Evolutionary conservation across 2,888 invertebrate species (phyloP), one percentile per base, ranked within the genome.

Genomic region (Onchidella celtica): DNA sequence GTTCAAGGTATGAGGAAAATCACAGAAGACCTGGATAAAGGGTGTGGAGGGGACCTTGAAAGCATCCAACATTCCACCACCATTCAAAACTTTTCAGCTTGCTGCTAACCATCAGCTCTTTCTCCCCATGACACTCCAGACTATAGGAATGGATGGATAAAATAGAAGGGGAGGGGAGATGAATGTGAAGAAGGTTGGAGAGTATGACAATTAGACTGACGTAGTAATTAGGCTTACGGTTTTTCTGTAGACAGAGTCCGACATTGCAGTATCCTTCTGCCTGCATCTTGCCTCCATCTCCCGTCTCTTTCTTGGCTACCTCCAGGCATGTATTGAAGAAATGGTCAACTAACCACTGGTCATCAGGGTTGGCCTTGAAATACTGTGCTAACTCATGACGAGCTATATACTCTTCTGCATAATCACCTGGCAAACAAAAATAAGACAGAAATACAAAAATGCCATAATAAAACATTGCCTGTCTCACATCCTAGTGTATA

Each of bases 311-410:
- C 24, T 83, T 70, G 66, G 89, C 88, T 4, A 90, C 91, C 11
- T 88, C 85, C 57, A 93, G 87, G 85, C 92, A 92, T 1, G 90
- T 89, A 32, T 85, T 84, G 79, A 90, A 92, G 87, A 92, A 93
- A 86, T 93, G 92, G 81, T 93, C 92, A 3, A 91, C 83, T 72
- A 93, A 84, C 93, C 92, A 93, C 84, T 92, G 92, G 87, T 93
- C 92, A 34, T 88, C 90, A 6, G 87, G 86, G 27, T 87, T 85
- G 75, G 89, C 90, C 55, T 79, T 83, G 84, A 93, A 93, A 82
- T 88, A 92, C 34, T 87, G 78, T n/a, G 93, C 93, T 61, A 93
- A 86, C 65, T 90, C 86, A 80, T 85, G 90, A 66, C 92, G 87
- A 32, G 88, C 87, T 75, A 87, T 85, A 85, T 92, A 92, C 21